Evolutionary conservation across 2,888 invertebrate species (phyloP), one percentile per base, ranked within the genome.

Genomic region (Noctua fimbriata): DNA sequence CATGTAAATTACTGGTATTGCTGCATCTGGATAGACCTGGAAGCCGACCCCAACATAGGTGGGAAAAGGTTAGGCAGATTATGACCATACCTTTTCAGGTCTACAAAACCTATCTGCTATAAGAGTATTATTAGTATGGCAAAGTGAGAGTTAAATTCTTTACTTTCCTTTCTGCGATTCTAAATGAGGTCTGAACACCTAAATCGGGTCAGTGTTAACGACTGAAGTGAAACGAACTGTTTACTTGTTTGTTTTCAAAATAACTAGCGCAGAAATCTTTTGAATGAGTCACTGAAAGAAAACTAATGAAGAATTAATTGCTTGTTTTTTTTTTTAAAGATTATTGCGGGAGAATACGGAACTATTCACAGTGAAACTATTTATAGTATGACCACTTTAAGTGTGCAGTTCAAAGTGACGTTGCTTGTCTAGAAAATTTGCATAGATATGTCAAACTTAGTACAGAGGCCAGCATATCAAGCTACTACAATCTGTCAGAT

Each of bases 81-180:
- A 47, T 14, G 3, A 14, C 14, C 36, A 5, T 5, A 36, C 36
- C 36, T 36, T 36, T 36, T 36, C 36, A 36, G 36, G 36, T 36
- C 4, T 36, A 5, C 36, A 36, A 60, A 16, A 60, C 6, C n/a
- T 28, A 7, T 28, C 16, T 28, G 16, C 7, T 60, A n/a, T n/a
- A 44, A 44, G 28, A 10, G 18, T 49, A 24, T 69, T 32, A 49
- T 14, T 47, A 70, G 7, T n/a, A 63, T 12, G n/a, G n/a, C 47
- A 28, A 69, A 65, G 47, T 74, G 36, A 73, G 81, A 74, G 81
- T 58, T 65, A n/a, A 55, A 74, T 41, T 74, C 74, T 52, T 4
- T 32, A 81, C 81, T 81, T 81, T 81, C 74, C 4, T 65, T 74
- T 69, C 47, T 49, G 9, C 21, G 18, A 49, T 14, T 81, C 47